A percentile compares a stretch with the other conserved stretches of the same genome.
Evolutionary conservation across 1,140 invertebrate species (phyloP).

Genomic region (Papilio xuthus): DNA sequence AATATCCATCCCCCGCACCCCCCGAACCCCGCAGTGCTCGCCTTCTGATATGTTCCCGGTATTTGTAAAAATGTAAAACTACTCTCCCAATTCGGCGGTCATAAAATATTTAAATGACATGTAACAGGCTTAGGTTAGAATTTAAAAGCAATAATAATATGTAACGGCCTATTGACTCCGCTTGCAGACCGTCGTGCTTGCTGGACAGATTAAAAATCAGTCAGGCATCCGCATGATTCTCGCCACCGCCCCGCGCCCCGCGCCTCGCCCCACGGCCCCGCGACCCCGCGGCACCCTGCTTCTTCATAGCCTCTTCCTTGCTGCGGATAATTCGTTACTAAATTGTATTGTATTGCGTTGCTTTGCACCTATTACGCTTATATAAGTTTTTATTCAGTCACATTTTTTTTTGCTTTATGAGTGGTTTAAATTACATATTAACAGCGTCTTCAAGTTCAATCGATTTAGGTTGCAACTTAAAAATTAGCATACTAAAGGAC

Average conservation of each 20-base stretch:
- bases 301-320: not conserved
- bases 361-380: not conserved
- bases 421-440: too few relatives aligned
- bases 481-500: not conserved
- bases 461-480: too few relatives aligned
- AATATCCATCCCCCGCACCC: too few relatives aligned
- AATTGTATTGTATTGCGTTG: not conserved
- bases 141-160: too few relatives aligned
- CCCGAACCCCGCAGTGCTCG: not conserved
- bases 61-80: conserved; percentile 24
- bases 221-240: not conserved
- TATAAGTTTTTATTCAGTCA: too few relatives aligned
- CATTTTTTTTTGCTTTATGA: too few relatives aligned
- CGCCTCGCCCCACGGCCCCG: not conserved
- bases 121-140: too few relatives aligned
- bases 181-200: not conserved
- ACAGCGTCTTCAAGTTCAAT: too few relatives aligned
- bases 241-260: too few relatives aligned
- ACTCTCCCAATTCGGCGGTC: not conserved
- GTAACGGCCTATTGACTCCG: not conserved
- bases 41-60: not conserved
- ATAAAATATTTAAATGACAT: not conserved
- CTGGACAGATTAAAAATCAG: not conserved
- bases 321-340: not conserved
- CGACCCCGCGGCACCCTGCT: not conserved